Conservation (phyloP, 2,113 vertebrate species). For the Otus sunia region DNA sequence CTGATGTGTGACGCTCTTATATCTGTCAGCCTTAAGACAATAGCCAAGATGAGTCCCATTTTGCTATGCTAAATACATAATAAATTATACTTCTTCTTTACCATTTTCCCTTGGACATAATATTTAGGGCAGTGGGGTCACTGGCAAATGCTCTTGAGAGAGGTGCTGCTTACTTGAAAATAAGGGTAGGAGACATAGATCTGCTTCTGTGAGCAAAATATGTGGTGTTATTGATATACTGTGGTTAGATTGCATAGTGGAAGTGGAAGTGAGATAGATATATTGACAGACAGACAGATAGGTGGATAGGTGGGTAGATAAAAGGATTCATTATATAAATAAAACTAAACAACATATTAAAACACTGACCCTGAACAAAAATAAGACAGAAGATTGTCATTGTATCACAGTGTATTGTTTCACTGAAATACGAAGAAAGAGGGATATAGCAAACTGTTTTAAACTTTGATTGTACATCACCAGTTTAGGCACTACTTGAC, state of each 20-base stretch:
- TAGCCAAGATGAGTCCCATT: neutral
- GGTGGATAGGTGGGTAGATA: neutral
- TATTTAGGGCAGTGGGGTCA: neutral
- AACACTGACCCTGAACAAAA: neutral
- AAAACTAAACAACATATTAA: neutral
- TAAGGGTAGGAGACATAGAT: neutral
- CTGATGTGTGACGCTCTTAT: neutral
- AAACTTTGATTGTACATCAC: neutral
- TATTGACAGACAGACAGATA: neutral
- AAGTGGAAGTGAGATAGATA: neutral
- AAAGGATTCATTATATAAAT: neutral
- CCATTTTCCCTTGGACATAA: neutral
- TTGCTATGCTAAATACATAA: neutral
- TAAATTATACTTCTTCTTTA: neutral
- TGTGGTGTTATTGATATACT: neutral
- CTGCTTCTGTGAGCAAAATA: neutral
- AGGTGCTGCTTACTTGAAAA: neutral
- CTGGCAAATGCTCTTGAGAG: neutral
- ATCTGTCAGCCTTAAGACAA: neutral
- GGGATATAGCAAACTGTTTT: neutral
- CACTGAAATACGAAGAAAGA: neutral
- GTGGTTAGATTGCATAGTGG: neutral
- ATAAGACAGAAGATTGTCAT: neutral
- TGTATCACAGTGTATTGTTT: neutral
- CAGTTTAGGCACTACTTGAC: neutral